Base-by-base conservation (phyloP, 2,888 invertebrate genomes). In the Tenthredo notha region DNA sequence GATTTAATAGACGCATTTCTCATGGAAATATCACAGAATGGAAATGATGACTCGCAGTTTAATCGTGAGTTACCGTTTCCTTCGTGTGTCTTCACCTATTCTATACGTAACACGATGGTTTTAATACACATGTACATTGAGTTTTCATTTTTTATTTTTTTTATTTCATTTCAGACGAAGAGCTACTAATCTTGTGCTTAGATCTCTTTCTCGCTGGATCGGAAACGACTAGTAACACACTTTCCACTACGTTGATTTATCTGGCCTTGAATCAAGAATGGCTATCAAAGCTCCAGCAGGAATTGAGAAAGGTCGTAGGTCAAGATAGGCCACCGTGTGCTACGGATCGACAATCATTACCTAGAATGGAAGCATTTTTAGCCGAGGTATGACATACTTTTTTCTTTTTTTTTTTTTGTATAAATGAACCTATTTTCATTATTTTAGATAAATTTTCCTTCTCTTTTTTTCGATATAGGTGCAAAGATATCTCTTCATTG, bases 121-220 rank as follows among this genome's bases (percentile, higher is more conserved):
- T 6, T 47, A 75, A 75, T 25, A 50, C 10, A 10, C 61, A 61
- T 3, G 12, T 12, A 75, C 47, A 12, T 1, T 33, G 10, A 65
- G n/a, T n/a, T n/a, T n/a, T n/a, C n/a, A n/a, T n/a, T n/a, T n/a
- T n/a, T n/a, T n/a, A n/a, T n/a, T n/a, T n/a, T n/a, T n/a, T n/a
- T n/a, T 61, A 25, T 75, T 85, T 89, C 86, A 37, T 54, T 54
- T 6, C 87, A 94, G 94, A 93, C 4, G 91, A 94, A 86, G 94
- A 94, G 87, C 90, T 94, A 61, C 83, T 94, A 40, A 89, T 93
- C 5, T 85, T 96, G 1, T 96, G 96, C 88, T 90, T 96, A 89
- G 96, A 97, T 89, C 92, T 97, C 85, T 95, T 97, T 40, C 95
- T 96, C 93, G 96, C 96, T 7, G 96, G 96, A 0, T 95, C 95